Conservation (phyloP, 2,888 invertebrate species). For the Hydraecia micacea region DNA sequence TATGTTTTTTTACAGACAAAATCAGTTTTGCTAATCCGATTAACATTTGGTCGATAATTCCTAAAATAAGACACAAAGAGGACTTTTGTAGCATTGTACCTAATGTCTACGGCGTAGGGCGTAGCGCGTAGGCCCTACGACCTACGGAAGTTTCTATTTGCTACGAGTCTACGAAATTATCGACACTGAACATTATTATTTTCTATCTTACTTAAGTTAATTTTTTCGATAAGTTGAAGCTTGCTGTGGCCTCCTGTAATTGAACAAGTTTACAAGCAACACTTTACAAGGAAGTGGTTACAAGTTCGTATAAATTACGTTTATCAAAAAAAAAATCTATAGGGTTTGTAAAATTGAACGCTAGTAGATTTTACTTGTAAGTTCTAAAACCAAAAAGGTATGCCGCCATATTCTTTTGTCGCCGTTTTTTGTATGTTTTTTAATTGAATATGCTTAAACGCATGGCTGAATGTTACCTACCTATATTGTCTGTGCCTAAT, state of each 20-base stretch:
- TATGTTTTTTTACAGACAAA: background rate
- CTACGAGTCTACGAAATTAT: constrained; percentile 44
- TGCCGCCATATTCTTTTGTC: too few relatives aligned
- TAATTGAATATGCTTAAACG: too few relatives aligned
- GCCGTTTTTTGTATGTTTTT: too few relatives aligned
- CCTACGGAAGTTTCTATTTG: constrained; percentile 33
- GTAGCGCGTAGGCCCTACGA: constrained; percentile 46
- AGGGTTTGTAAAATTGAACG: too few relatives aligned
- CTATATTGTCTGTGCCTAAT: too few relatives aligned
- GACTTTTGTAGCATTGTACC: constrained; percentile 21
- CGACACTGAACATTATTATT: background rate
- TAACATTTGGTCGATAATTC: background rate
- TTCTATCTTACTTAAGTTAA: background rate
- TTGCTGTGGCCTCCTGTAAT: background rate
- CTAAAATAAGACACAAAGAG: background rate
- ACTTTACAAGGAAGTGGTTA: too few relatives aligned
- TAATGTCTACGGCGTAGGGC: constrained; percentile 46
- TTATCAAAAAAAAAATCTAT: too few relatives aligned
- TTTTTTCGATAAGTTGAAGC: background rate
- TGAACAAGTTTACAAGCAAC: background rate
- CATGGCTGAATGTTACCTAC: too few relatives aligned
- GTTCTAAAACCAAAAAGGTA: too few relatives aligned
- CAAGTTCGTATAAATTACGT: too few relatives aligned
- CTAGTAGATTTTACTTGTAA: too few relatives aligned
- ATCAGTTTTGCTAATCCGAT: too few relatives aligned